These are phyloP conservation scores for Procapra przewalskii DNA, from an alignment of 2,113 vertebrate genomes.

Conservation along the genomic window DNA sequence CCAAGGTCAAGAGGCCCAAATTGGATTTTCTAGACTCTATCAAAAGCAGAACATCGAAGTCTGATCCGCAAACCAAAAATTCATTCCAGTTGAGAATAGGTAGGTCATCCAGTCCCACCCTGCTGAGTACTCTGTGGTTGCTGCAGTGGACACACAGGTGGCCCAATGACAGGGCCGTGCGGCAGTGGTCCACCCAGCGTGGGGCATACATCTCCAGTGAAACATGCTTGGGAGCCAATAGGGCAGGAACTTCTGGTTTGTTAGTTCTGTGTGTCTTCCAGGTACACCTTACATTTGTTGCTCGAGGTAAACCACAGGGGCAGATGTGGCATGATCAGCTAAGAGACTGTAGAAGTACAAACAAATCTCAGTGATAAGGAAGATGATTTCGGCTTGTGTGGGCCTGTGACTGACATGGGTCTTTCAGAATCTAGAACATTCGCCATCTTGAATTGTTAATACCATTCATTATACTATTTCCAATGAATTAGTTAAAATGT, in stretches of 20 bases:
- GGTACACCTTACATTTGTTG: background rate
- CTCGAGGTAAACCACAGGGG: background rate
- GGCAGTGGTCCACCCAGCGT: background rate
- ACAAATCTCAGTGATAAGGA: background rate
- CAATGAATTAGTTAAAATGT: background rate
- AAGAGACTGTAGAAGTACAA: background rate
- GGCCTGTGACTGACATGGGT: background rate
- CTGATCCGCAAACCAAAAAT: background rate
- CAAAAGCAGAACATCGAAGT: background rate
- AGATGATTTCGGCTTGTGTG: background rate
- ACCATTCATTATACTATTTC: background rate
- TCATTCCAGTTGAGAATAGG: background rate
- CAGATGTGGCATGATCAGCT: background rate
- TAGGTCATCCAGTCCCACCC: background rate
- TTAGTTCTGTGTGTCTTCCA: background rate
- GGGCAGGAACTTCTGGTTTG: accelerated
- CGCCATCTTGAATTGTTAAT: background rate
- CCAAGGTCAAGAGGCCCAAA: conserved; percentile 18
- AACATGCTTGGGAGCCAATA: background rate
- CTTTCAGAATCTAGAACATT: background rate
- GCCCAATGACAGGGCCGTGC: background rate
- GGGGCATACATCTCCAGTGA: background rate
- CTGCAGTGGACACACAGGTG: background rate
- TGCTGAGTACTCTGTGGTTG: background rate
- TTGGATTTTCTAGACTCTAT: background rate